Evolutionary conservation across 2,113 vertebrate species (phyloP).

Genomic region (Ascaphus truei): DNA sequence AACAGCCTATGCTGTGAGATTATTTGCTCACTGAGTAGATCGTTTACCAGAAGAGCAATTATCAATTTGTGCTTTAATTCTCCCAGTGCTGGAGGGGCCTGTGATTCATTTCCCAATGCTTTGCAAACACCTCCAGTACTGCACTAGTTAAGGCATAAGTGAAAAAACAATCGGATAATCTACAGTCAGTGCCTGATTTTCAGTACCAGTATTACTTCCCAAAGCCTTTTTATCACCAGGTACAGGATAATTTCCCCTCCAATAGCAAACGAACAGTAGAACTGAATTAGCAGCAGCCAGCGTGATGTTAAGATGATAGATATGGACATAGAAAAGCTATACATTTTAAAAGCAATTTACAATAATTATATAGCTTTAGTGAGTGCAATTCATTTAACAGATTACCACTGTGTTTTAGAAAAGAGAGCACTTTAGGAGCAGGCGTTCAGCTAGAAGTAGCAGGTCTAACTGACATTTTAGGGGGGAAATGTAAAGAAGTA

Average conservation of each 20-base stretch:
- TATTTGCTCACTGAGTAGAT: not conserved
- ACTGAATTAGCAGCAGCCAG: constrained; percentile 9
- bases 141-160: not conserved
- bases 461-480: constrained; percentile 33
- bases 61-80: not conserved
- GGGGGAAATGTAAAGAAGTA: constrained; percentile 21
- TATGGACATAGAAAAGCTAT: constrained; percentile 5
- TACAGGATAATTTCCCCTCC: not conserved
- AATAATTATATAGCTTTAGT: constrained; percentile 31
- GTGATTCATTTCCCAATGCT: not conserved
- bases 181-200: not conserved
- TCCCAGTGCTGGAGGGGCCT: not conserved
- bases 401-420: constrained; percentile 27
- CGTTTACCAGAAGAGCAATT: constrained; percentile 12
- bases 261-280: not conserved
- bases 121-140: not conserved
- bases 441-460: not conserved
- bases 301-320: constrained; percentile 25
- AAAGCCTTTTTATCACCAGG: not conserved
- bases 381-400: constrained; percentile 18
- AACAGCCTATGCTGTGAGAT: not conserved
- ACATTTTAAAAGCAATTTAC: constrained; percentile 30
- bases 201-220: not conserved
- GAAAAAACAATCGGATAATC: not conserved
- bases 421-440: constrained; percentile 21